Evolutionary conservation across 92 coral and sea anemone genomes (phyloP), one percentile per base, ranked within the genome.

Genomic region (Desmophyllum pertusum): DNA sequence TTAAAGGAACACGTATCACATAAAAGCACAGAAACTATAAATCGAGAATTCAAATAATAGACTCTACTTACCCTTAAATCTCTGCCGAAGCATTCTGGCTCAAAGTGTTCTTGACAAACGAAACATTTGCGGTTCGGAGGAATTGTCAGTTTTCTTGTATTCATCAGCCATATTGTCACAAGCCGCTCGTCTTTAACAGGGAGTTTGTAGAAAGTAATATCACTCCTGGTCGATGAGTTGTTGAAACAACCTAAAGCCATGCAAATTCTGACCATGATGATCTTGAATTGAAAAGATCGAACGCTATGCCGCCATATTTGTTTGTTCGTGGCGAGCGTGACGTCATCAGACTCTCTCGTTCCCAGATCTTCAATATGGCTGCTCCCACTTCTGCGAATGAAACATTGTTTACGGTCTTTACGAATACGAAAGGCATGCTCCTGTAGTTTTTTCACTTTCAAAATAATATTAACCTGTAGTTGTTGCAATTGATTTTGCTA

Each of bases 141-240:
- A 1, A 75, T 3, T 7, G 0, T 74, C 3, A 64, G 61, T 4
- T 30, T 74, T 9, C 63, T 33, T 15, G 50, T 14, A 37, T 74
- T 74, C 78, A 74, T 64, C 64, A 74, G 14, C 78, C 78, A 74
- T 17, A 11, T 48, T 14, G n/a, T 50, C 63, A 74, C 31, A 33
- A 74, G 38, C 23, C 50, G 11, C 43, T 30, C 23, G 45, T 74
- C 55, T 46, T 31, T 6, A 30, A 40, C 29, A 33, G 78, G 65
- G 5, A 74, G 42, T 50, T 15, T 74, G n/a, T 74, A 74, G 30
- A 51, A 74, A 29, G n/a, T 6, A 8, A 74, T 15, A 30, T 30
- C 63, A 3, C 11, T 74, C 14, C 63, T 50, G 5, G 0, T 5
- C 64, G 6, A 50, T 0, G 63, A 48, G 1, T 48, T 23, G 62